A percentile compares a stretch with the other conserved stretches of the same genome.
Conservation (phyloP, 2,113 vertebrate genomes). For the Bothrops jararaca region DNA sequence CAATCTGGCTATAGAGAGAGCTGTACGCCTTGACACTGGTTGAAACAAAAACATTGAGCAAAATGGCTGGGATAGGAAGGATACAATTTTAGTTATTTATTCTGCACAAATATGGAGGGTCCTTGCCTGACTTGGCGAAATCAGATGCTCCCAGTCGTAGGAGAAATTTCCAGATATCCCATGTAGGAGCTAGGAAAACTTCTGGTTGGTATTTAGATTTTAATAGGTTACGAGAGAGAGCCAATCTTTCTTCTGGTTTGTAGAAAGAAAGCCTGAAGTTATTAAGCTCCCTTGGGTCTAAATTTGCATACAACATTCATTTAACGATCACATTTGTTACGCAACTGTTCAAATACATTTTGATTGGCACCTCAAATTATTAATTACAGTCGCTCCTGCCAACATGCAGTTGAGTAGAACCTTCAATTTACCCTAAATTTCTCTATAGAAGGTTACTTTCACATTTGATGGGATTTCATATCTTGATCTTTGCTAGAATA, state of each 20-base stretch:
- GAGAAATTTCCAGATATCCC: not conserved
- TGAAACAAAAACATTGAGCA: not conserved
- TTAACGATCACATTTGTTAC: not conserved
- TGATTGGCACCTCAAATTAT: conserved; percentile 1
- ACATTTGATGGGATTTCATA: not conserved
- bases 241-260: not conserved
- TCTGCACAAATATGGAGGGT: not conserved
- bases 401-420: not conserved
- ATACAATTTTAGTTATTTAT: too few species aligned
- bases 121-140: not conserved
- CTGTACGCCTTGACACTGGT: not conserved
- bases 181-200: not conserved
- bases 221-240: not conserved
- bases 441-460: not conserved
- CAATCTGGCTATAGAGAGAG: not conserved
- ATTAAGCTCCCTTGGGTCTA: not conserved
- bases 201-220: not conserved
- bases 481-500: not conserved
- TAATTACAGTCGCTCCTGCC: conserved; percentile 2
- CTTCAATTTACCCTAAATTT: conserved; percentile 2
- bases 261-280: not conserved
- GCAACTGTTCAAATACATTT: not conserved
- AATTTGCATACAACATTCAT: not conserved
- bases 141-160: not conserved
- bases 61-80: not conserved